A percentile compares a stretch with the other conserved stretches of the same genome.
Conservation (phyloP, 1,140 invertebrate genomes). For the Cydia amplana region DNA sequence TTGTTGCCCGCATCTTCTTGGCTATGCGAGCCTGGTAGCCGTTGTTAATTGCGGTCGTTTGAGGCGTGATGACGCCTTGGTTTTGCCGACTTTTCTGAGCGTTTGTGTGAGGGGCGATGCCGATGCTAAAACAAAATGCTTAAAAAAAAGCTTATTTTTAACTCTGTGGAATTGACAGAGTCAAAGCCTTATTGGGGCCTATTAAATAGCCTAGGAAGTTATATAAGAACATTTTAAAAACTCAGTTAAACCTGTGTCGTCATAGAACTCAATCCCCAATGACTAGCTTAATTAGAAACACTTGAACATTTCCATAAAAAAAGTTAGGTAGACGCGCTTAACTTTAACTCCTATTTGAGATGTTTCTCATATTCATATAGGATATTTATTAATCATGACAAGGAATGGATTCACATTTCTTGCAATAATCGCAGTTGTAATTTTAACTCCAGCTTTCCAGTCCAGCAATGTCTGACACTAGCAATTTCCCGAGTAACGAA, state of each 20-base stretch:
- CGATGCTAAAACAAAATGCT: background rate
- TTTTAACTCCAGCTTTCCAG: background rate
- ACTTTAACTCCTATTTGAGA: too few species aligned
- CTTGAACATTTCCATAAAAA: too few species aligned
- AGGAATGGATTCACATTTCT: background rate
- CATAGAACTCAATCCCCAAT: too few species aligned
- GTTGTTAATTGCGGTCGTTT: conserved; percentile 29
- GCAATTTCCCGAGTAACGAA: conserved; percentile 9
- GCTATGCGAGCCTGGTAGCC: conserved; percentile 27
- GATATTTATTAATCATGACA: background rate
- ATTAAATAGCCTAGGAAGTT: too few species aligned
- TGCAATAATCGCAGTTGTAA: background rate
- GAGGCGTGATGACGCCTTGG: conserved; percentile 15
- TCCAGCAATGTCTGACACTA: background rate
- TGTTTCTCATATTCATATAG: too few species aligned
- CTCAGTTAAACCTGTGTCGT: too few species aligned
- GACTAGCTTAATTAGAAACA: too few species aligned
- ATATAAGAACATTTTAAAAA: too few species aligned
- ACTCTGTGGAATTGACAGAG: too few species aligned
- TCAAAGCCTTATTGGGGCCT: too few species aligned
- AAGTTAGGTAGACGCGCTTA: too few species aligned
- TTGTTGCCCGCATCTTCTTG: conserved; percentile 25
- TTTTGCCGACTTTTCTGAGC: background rate
- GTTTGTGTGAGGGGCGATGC: background rate
- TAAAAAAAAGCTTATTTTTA: background rate